These are phyloP conservation scores for Drosophila pruinosa DNA, from an alignment of 1,140 invertebrate species.

Conservation along the genomic window DNA sequence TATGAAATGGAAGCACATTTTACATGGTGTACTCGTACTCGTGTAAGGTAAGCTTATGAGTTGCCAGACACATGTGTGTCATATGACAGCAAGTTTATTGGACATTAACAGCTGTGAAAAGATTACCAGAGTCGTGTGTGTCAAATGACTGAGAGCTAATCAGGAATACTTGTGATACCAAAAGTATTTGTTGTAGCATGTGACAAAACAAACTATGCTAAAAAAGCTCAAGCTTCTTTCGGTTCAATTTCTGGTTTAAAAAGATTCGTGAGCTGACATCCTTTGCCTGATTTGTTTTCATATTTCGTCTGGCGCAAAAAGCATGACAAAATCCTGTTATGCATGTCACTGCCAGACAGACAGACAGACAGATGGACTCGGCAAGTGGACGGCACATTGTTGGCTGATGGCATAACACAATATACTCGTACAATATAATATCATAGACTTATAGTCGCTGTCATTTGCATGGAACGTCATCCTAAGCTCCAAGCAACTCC, in stretches of 20 bases:
- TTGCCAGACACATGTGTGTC: not conserved
- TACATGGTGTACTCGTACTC: not conserved
- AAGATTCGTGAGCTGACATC: constrained; percentile 21
- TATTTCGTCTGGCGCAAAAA: constrained; percentile 49
- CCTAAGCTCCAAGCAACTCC: not conserved
- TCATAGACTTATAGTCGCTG: constrained; percentile 31
- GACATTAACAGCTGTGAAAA: constrained; percentile 4
- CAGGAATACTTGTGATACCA: constrained; percentile 15
- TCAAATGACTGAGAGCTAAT: not conserved
- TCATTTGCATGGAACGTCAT: constrained; percentile 23
- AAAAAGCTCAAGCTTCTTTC: not conserved
- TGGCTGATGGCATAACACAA: constrained; percentile 19
- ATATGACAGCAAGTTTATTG: constrained; percentile 21
- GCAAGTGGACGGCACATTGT: constrained; percentile 12
- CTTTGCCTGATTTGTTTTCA: constrained; percentile 63
- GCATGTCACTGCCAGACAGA: constrained; percentile 49
- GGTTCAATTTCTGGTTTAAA: not conserved
- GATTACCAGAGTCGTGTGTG: not conserved
- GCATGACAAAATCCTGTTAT: constrained; percentile 61
- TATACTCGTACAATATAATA: constrained; percentile 51
- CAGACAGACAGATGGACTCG: not conserved
- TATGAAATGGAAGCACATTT: constrained; percentile 17
- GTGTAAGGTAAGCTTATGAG: constrained; percentile 17
- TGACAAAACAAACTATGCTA: not conserved
- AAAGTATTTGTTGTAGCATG: no score